These are phyloP conservation scores for Nephrotoma guestfalica DNA, from an alignment of 2,888 invertebrate species.

Conservation along the genomic window DNA sequence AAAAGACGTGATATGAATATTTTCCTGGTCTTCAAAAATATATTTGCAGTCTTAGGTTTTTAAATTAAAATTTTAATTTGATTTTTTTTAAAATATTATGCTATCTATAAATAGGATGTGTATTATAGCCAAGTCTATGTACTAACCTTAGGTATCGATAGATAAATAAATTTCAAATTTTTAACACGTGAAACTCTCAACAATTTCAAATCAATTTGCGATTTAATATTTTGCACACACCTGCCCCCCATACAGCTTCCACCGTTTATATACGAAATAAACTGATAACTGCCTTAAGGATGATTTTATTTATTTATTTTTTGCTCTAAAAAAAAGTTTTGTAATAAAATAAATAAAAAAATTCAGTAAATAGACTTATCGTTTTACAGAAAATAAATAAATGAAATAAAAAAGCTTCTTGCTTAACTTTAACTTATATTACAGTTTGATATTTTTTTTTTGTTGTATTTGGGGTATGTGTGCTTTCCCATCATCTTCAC, in stretches of 20 bases:
- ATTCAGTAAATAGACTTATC: neutral
- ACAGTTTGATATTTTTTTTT: neutral
- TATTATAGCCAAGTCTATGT: neutral
- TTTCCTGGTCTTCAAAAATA: neutral
- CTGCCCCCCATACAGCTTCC: too few species aligned
- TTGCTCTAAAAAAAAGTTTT: neutral
- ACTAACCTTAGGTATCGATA: neutral
- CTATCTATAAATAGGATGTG: neutral
- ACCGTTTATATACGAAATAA: neutral
- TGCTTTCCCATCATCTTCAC: neutral
- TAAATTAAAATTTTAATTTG: neutral
- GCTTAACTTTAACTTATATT: neutral
- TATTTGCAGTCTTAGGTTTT: neutral
- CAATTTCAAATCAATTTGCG: neutral
- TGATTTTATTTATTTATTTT: neutral
- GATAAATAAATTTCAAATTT: neutral
- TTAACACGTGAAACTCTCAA: neutral
- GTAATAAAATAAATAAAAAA: neutral
- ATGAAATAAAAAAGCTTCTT: neutral
- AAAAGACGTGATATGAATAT: neutral
- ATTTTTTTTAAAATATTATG: neutral
- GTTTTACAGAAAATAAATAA: neutral
- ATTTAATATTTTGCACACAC: neutral
- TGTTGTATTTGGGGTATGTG: neutral
- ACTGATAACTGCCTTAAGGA: neutral